Percentiles rank a stretch among this genome's conserved stretches.
These are phyloP conservation scores for Eudemis profundana DNA, from an alignment of 2,888 invertebrate genomes.

Conservation along the genomic window DNA sequence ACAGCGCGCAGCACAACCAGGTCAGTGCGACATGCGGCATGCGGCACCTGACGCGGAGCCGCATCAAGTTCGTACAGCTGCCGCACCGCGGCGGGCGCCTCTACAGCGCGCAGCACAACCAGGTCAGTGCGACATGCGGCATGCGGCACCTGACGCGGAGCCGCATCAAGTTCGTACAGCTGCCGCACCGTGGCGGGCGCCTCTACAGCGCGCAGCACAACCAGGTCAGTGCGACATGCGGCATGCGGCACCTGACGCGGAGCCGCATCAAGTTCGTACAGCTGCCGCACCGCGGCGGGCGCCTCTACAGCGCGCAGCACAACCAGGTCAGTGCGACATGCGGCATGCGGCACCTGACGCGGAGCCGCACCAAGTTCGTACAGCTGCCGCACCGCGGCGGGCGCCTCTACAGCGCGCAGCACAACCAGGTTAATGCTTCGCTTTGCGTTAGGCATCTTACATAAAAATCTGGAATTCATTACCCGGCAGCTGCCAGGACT, in stretches of 20 bases:
- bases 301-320: too few species aligned
- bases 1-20: conserved; percentile 92
- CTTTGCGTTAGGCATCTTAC: too few species aligned
- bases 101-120: conserved; percentile 92
- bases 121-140: conserved; percentile 78
- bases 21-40: conserved; percentile 69
- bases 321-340: too few species aligned
- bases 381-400: too few species aligned
- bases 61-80: conserved; percentile 53
- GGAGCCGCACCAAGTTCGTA: too few species aligned
- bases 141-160: neutral
- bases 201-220: conserved; percentile 93
- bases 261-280: neutral
- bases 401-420: too few species aligned
- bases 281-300: too few species aligned
- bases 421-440: too few species aligned
- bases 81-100: conserved; percentile 81
- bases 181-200: conserved; percentile 68
- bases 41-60: conserved; percentile 19
- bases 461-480: too few species aligned
- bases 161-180: conserved; percentile 54
- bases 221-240: conserved; percentile 84
- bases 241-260: neutral
- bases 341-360: too few species aligned
- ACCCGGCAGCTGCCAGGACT: too few species aligned